These are phyloP conservation scores for Callipepla californica DNA, from an alignment of 2,113 vertebrate species.

Conservation along the genomic window DNA sequence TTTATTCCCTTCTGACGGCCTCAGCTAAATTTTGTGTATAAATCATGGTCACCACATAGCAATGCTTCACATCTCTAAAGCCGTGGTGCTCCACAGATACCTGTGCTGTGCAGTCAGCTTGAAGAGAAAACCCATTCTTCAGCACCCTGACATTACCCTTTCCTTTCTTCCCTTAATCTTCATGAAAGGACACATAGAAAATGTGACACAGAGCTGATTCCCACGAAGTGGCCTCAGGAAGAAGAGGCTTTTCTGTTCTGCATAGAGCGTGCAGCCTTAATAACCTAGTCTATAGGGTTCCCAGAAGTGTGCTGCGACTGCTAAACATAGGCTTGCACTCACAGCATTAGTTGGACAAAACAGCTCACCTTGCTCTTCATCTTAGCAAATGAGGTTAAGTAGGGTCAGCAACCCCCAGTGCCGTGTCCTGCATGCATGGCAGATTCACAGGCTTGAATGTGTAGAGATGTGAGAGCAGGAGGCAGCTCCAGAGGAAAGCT, in stretches of 20 bases:
- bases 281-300: background rate
- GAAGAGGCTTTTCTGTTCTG: background rate
- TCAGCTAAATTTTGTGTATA: background rate
- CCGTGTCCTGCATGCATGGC: rapidly evolving
- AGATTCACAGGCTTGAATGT: background rate
- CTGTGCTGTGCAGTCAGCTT: background rate
- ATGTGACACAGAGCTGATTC: background rate
- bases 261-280: background rate
- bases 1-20: background rate
- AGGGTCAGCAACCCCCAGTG: background rate
- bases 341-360: background rate
- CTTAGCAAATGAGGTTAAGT: background rate
- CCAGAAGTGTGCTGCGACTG: background rate
- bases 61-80: background rate
- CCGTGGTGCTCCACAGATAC: background rate
- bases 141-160: rapidly evolving
- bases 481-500: background rate
- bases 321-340: background rate
- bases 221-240: background rate
- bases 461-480: background rate
- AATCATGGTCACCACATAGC: background rate
- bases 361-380: background rate
- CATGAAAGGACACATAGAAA: background rate
- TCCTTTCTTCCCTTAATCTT: background rate
- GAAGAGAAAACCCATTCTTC: background rate